A percentile compares a stretch with the other conserved stretches of the same genome.
phyloP scores from a whole-genome alignment of 2,797 vertebrate species.

The Podarcis lilfordi region DNA sequence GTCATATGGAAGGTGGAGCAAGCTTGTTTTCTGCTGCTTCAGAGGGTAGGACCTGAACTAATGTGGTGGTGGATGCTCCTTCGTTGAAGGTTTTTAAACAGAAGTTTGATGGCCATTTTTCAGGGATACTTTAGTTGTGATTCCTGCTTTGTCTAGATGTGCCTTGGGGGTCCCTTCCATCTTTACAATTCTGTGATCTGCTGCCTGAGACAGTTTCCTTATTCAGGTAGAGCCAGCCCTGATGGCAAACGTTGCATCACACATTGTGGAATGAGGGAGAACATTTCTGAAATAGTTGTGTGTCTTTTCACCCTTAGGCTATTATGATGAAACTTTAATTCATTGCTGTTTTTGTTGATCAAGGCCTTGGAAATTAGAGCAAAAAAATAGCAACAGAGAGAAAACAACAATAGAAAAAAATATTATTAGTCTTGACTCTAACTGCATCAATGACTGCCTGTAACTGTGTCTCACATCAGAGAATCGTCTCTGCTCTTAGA shows the following conservation, averaged over 20 bases:
- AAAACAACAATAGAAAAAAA: constrained; percentile 24
- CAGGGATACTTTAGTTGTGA: too few species aligned
- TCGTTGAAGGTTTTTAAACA: too few species aligned
- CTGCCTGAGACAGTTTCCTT: too few species aligned
- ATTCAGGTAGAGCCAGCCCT: too few species aligned
- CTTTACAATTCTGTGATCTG: too few species aligned
- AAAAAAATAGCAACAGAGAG: neutral
- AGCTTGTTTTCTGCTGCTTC: too few species aligned
- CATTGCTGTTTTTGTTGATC: neutral
- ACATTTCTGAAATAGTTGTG: neutral
- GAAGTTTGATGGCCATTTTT: too few species aligned
- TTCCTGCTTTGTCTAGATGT: too few species aligned
- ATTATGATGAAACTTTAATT: neutral
- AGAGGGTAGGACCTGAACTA: too few species aligned
- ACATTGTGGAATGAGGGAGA: neutral
- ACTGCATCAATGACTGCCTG: neutral
- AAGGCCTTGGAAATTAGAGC: neutral
- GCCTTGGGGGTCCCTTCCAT: too few species aligned
- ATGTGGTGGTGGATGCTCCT: too few species aligned
- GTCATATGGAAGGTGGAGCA: too few species aligned
- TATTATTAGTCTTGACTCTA: constrained; percentile 17
- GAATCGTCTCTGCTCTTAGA: constrained; percentile 11
- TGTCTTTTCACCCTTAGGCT: neutral
- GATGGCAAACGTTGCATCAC: neutral
- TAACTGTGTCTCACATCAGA: constrained; percentile 44